Evolutionary conservation across 1,140 invertebrate species (phyloP), one percentile per base, ranked within the genome.

Genomic region (Plectus sambesii): DNA sequence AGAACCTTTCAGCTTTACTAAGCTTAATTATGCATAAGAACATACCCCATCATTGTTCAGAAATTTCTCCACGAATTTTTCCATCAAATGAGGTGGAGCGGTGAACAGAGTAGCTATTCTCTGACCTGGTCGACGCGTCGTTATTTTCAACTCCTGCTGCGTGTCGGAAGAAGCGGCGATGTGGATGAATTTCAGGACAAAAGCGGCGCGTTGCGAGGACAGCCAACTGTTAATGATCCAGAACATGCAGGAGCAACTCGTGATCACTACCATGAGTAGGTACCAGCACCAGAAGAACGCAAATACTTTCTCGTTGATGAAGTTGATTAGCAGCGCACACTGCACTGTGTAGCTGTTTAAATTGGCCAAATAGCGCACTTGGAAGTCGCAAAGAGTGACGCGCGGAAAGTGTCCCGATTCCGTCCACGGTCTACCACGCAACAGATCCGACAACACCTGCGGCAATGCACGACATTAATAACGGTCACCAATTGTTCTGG

Each of bases 321-420:
- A 64, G 44, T 67, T 67, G 22, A 69, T 69, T 9, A 67, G 50
- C 9, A 67, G 52, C 30, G 63, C 66, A 55, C 64, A 67, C 55
- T 67, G 64, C 1, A 67, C 64, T 6, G 63, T 66, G 39, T 66
- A 66, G 52, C 66, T 53, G 39, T 70, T 66, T 2, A 58, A 38
- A 56, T 69, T 71, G 2, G 65, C 69, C 12, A 74, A 59, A 53
- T 73, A 70, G 33, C 73, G 64, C 23, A 75, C 71, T 55, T 75
- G 65, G 58, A 75, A 75, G 51, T 75, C 74, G 44, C 74, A 75
- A 20, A 73, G 60, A 0, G 74, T 75, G 5, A 75, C 68, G 22
- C 73, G 55, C 9, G 73, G 73, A 56, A 74, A 73, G 58, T 61
- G 70, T 48, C 58, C 70, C 43, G 63, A 47, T 60, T 68, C 47